These are phyloP conservation scores for Pyxicephalus adspersus DNA, from an alignment of 2,113 vertebrate genomes.

Conservation along the genomic window DNA sequence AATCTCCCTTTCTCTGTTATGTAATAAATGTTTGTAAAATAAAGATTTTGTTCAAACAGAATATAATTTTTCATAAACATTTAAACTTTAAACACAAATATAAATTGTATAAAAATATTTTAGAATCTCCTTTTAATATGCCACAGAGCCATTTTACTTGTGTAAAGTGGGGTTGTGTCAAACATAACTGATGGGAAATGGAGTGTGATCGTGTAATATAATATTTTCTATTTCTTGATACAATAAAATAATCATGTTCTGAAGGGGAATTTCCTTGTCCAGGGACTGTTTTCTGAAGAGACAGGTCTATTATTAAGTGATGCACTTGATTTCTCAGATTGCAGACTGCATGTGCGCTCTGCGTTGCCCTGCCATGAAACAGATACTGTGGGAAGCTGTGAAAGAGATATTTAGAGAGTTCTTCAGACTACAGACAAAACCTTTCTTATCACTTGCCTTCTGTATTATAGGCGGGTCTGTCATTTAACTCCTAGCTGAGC, in stretches of 20 bases:
- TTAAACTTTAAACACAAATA: no score
- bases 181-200: no score
- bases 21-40: no score
- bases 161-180: no score
- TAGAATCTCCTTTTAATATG: no score
- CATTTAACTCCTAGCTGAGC: slow-evolving; percentile 25
- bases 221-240: no score
- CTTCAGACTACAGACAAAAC: slow-evolving; percentile 18
- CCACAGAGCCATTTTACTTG: no score
- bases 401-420: slow-evolving; percentile 14
- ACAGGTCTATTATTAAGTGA: slow-evolving; percentile 38
- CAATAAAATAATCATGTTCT: background rate
- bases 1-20: no score
- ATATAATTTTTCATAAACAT: no score
- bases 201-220: no score
- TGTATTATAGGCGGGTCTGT: background rate
- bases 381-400: slow-evolving; percentile 20
- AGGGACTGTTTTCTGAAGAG: slow-evolving; percentile 26
- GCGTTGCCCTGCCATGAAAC: slow-evolving; percentile 21
- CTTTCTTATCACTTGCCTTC: slow-evolving; percentile 5
- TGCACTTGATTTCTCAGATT: slow-evolving; percentile 36
- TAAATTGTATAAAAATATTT: no score
- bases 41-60: no score
- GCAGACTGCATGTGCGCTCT: slow-evolving; percentile 10
- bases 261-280: background rate